Base-by-base conservation (phyloP, 2,797 vertebrate species). In the Micropoecilia bifurca region DNA sequence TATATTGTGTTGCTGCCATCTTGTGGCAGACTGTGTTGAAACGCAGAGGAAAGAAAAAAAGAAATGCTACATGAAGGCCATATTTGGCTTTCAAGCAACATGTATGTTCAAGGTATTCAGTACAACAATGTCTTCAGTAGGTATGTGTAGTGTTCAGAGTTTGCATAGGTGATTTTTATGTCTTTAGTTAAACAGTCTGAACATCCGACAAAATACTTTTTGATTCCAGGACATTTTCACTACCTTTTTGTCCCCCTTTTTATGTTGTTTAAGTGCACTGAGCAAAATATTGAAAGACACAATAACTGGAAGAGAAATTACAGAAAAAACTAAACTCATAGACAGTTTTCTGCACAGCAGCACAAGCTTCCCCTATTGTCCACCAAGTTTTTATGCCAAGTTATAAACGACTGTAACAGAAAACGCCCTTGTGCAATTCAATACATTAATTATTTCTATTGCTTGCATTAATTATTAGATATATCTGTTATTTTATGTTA, bases 1-100 rank as follows among this genome's bases (percentile, higher is more conserved):
- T 36, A 36, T 36, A 20, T 63, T 36, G 30, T 77, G 50, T 80
- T 91, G 74, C 84, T 87, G 83, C 92, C 90, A 76, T 80, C 92
- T 72, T 43, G 88, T 92, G 92, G 85, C 10, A 12, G 0, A 0
- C 16, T 0, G 0, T 50, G 0, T 36, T 6, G 43, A 0, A 61
- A 55, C 75, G 72, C 36, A 39, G 10, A 22, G 2, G 22, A 68
- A 3, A 68, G 22, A 39, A 3, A 22, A 25, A 41, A 33, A 39
- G 22, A 53, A 9, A 53, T 9, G 50, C 22, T 20, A 22, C 50
- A 8, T 3, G 50, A 53, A 53, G 50, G 50, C 50, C 50, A 53
- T 7, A 9, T 53, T 25, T 53, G 50, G 50, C 50, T 53, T 22
- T 53, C 22, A 53, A 9, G 7, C 22, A 22, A 20, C 47, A 20